Base-by-base conservation (phyloP, 2,888 invertebrate genomes). In the Smittia aterrima region DNA sequence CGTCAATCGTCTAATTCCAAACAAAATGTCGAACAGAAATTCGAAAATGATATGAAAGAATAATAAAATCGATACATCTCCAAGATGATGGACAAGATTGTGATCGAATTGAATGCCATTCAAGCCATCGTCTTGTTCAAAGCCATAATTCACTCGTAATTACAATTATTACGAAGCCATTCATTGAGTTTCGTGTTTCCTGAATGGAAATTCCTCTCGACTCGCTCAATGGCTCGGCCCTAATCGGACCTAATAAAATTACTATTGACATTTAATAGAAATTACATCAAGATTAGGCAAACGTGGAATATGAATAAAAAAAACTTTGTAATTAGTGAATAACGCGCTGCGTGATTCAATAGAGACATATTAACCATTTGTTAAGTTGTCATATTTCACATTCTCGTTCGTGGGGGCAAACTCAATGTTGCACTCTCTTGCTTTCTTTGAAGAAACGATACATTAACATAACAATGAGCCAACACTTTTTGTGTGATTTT, bases 401-500 rank as follows among this genome's bases (percentile, higher is more conserved):
- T 68, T 4, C 25, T 25, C 40, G 13, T 66, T 40, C 18, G 68
- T 70, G 68, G 47, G 68, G 68, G 68, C 47, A 40, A 18, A 20
- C 38, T 18, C 20, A 27, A 64, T 18, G 18, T 64, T 27, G 20
- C 4, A 4, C 3, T 64, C 64, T 6, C 11, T 27, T 64, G 22
- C n/a, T 22, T 64, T 64, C 27, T 64, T 25, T 53, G 40, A 66
- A 66, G 20, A 9, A 66, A 24, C 22, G 68, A 47, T 47, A 38
- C 53, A 70, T 70, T 70, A 70, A 25, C 68, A 70, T 70, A 38
- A 70, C 68, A 70, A 70, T 70, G 68, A 70, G 53, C 68, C 68
- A 70, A 70, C 68, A 70, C 68, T 70, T 70, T 67, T 70, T 70
- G 24, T 70, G 13, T 70, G 68, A 70, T 70, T 70, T 53, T 70